These are phyloP conservation scores for Ooceraea biroi DNA, from an alignment of 1,140 invertebrate genomes.

Conservation along the genomic window DNA sequence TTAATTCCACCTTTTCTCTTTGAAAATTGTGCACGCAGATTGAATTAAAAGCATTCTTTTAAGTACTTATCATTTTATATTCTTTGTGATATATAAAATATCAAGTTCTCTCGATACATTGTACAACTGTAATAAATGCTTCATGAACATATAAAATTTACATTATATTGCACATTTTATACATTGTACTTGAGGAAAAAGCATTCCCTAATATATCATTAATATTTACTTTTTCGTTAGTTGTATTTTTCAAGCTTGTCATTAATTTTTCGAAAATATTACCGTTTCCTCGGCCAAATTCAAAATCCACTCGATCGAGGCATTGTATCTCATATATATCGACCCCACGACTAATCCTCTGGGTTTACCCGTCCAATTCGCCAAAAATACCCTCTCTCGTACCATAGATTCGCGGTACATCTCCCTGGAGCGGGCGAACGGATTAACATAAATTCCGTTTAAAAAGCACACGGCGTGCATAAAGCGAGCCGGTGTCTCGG, in stretches of 20 bases:
- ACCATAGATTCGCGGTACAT: slow-evolving; percentile 4
- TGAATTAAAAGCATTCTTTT: background rate
- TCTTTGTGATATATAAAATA: background rate
- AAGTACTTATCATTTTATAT: background rate
- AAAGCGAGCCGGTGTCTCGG: background rate
- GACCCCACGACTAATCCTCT: slow-evolving; percentile 23
- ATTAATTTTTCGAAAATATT: slow-evolving; percentile 17
- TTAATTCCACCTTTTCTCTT: background rate
- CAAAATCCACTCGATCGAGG: background rate
- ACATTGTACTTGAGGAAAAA: background rate
- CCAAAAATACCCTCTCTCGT: slow-evolving; percentile 33
- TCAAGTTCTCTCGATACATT: background rate
- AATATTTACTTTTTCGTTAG: background rate
- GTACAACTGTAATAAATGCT: background rate
- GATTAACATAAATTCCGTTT: slow-evolving; percentile 59
- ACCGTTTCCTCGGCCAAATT: background rate
- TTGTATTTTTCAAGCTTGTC: background rate
- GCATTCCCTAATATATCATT: no score
- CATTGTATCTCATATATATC: slow-evolving; percentile 23
- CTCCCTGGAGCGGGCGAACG: background rate
- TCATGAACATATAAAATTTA: background rate
- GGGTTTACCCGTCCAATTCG: slow-evolving; percentile 15
- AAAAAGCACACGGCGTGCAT: slow-evolving; percentile 17
- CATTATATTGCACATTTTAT: background rate
- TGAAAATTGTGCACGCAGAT: background rate